Conservation (phyloP, 2,888 invertebrate species). For the Vanessa cardui region DNA sequence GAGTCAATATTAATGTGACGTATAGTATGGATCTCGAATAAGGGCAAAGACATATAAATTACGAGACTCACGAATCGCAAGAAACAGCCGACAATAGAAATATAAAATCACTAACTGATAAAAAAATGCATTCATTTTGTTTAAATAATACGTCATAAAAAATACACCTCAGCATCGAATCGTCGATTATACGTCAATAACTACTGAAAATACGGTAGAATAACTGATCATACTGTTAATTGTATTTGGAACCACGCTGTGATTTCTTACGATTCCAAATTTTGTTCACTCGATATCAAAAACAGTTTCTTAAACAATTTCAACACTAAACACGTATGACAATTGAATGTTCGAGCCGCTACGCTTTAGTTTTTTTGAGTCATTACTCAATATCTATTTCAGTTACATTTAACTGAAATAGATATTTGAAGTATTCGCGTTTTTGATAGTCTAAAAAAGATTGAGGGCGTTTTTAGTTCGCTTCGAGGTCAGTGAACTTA, state of each 20-base stretch:
- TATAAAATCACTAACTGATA: no score
- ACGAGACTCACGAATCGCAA: no score
- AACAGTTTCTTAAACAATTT: conserved; percentile 7
- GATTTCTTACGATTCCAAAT: conserved; percentile 50
- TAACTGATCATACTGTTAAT: conserved; percentile 49
- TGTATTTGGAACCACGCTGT: conserved; percentile 44
- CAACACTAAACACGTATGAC: neutral
- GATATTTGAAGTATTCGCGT: conserved; percentile 17
- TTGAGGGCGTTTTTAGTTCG: neutral
- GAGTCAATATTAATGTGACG: no score
- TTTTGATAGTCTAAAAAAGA: neutral
- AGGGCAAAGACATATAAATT: no score
- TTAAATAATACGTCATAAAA: no score
- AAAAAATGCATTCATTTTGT: no score
- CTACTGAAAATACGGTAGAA: conserved; percentile 37
- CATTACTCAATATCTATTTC: no score
- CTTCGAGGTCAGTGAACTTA: neutral
- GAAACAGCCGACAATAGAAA: no score
- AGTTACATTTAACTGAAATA: no score
- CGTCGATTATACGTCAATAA: neutral
- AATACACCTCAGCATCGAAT: no score
- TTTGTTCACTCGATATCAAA: conserved; percentile 46
- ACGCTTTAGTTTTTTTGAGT: no score
- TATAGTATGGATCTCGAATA: no score
- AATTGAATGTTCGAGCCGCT: neutral